phyloP scores from a whole-genome alignment of 2,888 invertebrate genomes.

The Cephus pygmeus region DNA sequence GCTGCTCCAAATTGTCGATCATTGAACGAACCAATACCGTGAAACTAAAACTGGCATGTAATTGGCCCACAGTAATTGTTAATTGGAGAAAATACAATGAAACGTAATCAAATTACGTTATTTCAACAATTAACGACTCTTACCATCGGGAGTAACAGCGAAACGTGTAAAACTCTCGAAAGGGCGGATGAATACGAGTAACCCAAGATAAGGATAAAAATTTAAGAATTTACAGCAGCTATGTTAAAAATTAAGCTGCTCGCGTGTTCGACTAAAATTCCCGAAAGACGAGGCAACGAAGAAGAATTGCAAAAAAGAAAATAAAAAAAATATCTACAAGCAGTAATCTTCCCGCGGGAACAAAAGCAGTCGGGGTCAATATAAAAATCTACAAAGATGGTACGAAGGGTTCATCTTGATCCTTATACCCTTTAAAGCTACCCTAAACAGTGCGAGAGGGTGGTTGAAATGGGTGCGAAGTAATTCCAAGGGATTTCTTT shows the following conservation, averaged over 20 bases:
- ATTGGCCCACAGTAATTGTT: background rate
- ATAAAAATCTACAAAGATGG: background rate
- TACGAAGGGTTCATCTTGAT: background rate
- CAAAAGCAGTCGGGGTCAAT: background rate
- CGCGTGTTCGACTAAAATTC: background rate
- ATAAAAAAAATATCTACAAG: background rate
- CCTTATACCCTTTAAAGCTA: background rate
- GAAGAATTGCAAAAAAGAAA: background rate
- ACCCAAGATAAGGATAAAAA: too few species aligned
- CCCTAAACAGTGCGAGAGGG: background rate
- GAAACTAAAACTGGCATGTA: background rate
- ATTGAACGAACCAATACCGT: background rate
- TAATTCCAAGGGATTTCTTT: background rate
- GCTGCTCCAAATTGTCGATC: background rate
- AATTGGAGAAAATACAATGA: background rate
- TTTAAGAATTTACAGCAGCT: background rate
- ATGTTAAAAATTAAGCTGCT: background rate
- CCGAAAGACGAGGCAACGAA: background rate
- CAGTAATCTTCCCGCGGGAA: background rate
- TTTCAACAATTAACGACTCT: background rate
- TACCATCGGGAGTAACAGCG: background rate
- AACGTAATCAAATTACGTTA: background rate
- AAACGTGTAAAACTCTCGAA: background rate
- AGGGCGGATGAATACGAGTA: background rate
- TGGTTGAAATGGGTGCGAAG: background rate